Evolutionary conservation across 2,797 vertebrate genomes (phyloP), one percentile per base, ranked within the genome.

Genomic region (Apodemus agrarius): DNA sequence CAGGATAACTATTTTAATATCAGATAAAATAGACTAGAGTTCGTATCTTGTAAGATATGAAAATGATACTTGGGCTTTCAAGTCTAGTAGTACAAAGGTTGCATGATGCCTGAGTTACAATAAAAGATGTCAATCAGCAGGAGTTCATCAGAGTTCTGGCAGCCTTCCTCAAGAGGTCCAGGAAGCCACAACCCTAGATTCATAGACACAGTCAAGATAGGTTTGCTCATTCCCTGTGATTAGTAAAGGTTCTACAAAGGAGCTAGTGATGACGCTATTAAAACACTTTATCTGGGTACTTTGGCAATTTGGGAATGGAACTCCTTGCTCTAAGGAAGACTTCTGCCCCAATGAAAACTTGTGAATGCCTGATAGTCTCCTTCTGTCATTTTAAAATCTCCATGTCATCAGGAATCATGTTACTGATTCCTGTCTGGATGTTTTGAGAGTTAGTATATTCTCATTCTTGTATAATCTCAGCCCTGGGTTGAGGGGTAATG

Each of bases 51-150:
- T 69, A 78, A 52, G 3, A 49, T 2, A 61, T 2, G 49, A 40
- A 72, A 67, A 52, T 82, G 57, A 26, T 8, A 16, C 31, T 37
- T 52, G 65, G 46, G 13, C 83, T 69, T 69, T 99, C 98, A 98
- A 98, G 97, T 96, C 98, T 99, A 98, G 99, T 99, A 99, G 98
- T 98, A 98, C 98, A 87, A 98, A 98, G 95, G 98, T 94, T 91
- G 98, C 99, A 99, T 99, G 99, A 99, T 99, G 99, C 98, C 99
- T 31, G 99, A 97, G 99, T 99, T 97, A 99, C 99, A 92, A 99
- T 99, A 97, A 99, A 99, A 98, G 99, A 99, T 98, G 99, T 99
- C 93, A 99, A 99, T 98, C 99, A 99, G 99, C 99, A 99, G 99
- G 99, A 99, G 98, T 99, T 99, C 95, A 99, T 99, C 98, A 98